Conservation (phyloP, 2,888 invertebrate species). For the Paralinhomoeus sp. region DNA sequence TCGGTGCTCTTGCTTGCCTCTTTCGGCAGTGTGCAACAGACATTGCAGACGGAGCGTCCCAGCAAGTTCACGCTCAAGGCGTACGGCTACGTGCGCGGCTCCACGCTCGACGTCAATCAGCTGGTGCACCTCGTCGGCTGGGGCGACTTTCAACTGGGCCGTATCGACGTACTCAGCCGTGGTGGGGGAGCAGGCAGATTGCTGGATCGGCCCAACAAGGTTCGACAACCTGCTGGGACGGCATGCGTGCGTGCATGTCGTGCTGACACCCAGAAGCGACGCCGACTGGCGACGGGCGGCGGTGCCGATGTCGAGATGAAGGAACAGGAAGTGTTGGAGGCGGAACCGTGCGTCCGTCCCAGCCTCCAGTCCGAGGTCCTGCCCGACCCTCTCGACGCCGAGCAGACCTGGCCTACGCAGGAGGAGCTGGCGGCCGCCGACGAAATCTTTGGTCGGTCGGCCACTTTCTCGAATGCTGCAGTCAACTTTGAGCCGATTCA, state of each 20-base stretch:
- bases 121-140: conserved; percentile 71
- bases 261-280: too few relatives aligned
- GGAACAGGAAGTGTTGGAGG: conserved; percentile 20
- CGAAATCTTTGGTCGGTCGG: background rate
- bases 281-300: conserved; percentile 1
- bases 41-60: background rate
- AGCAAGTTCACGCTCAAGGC: conserved; percentile 35
- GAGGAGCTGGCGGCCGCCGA: conserved; percentile 49
- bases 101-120: conserved; percentile 57
- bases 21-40: too few relatives aligned
- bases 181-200: conserved; percentile 15
- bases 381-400: conserved; percentile 64
- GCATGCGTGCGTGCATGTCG: too few relatives aligned
- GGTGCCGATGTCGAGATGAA: conserved; percentile 8
- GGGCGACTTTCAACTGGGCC: conserved; percentile 72
- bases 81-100: conserved; percentile 64
- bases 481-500: too few relatives aligned
- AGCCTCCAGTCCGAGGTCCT: conserved; percentile 38
- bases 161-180: conserved; percentile 37
- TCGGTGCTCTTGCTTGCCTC: too few relatives aligned
- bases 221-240: too few relatives aligned
- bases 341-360: too few relatives aligned
- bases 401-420: conserved; percentile 87
- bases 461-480: too few relatives aligned
- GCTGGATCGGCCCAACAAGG: background rate